A percentile compares a stretch with the other conserved stretches of the same genome.
Conservation (phyloP, 2,113 vertebrate species). For the Pleuronectes platessa region DNA sequence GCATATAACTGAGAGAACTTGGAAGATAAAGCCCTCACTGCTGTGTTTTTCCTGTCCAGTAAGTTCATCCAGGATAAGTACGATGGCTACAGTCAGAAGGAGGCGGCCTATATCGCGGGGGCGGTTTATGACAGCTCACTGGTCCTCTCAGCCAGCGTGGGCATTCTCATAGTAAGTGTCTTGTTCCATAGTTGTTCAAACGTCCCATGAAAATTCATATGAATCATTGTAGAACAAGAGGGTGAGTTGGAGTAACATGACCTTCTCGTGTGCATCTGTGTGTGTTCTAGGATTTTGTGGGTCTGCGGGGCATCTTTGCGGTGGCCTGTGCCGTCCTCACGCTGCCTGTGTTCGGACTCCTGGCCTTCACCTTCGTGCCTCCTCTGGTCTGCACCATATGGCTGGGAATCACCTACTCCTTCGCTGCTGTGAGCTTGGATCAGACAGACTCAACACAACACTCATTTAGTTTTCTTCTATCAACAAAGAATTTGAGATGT, state of each 20-base stretch:
- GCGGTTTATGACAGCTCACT: conserved; percentile 85
- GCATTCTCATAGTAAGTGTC: conserved; percentile 85
- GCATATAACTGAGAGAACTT: no score
- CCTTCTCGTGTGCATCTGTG: background rate
- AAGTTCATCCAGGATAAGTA: conserved; percentile 92
- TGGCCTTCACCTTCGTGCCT: conserved; percentile 85
- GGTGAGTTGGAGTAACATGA: background rate
- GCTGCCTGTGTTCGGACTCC: conserved; percentile 83
- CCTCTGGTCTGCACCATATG: conserved; percentile 83
- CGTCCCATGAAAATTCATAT: no score
- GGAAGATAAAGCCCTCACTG: background rate
- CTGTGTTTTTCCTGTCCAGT: conserved; percentile 67
- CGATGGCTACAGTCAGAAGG: conserved; percentile 83
- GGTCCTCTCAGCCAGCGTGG: conserved; percentile 81
- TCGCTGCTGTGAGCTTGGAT: conserved; percentile 82
- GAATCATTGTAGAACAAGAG: background rate
- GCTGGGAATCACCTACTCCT: conserved; percentile 87
- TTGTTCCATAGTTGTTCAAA: background rate
- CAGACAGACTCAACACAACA: background rate
- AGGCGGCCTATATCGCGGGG: conserved; percentile 81
- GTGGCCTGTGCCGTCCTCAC: conserved; percentile 79
- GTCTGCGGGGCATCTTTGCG: conserved; percentile 82
- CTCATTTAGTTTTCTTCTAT: background rate
- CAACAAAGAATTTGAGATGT: background rate
- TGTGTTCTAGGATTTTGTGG: conserved; percentile 78